phyloP scores from a whole-genome alignment of 2,113 vertebrate species.

The Vireo altiloquus region DNA sequence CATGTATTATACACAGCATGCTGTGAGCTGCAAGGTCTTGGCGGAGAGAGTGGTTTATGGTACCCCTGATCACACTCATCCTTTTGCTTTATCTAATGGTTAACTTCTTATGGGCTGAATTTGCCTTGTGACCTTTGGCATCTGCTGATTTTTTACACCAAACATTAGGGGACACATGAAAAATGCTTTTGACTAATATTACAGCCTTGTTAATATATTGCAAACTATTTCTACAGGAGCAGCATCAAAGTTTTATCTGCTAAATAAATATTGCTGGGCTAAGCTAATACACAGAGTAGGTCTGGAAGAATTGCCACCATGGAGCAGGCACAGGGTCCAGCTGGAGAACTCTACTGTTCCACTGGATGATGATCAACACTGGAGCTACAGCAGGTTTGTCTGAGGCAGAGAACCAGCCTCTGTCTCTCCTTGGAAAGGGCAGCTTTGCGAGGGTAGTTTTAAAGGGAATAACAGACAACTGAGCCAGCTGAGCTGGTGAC shows the following conservation, averaged over 20 bases:
- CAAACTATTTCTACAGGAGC: background rate
- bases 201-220: background rate
- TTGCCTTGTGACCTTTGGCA: slow-evolving; percentile 4
- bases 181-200: slow-evolving; percentile 12
- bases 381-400: background rate
- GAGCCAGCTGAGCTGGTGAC: background rate
- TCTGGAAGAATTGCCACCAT: background rate
- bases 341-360: background rate
- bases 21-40: background rate
- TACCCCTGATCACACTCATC: background rate
- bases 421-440: background rate
- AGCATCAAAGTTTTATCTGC: background rate
- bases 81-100: background rate
- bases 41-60: background rate
- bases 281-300: background rate
- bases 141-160: background rate
- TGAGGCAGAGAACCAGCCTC: background rate
- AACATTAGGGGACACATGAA: background rate
- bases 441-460: background rate
- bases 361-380: background rate
- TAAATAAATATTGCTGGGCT: background rate
- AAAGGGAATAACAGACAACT: background rate
- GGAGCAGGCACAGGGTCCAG: background rate
- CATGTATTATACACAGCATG: background rate
- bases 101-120: background rate